Percentiles rank a stretch among this genome's conserved stretches.
Conservation (phyloP, 2,797 vertebrate genomes). For the Strix occidentalis region DNA sequence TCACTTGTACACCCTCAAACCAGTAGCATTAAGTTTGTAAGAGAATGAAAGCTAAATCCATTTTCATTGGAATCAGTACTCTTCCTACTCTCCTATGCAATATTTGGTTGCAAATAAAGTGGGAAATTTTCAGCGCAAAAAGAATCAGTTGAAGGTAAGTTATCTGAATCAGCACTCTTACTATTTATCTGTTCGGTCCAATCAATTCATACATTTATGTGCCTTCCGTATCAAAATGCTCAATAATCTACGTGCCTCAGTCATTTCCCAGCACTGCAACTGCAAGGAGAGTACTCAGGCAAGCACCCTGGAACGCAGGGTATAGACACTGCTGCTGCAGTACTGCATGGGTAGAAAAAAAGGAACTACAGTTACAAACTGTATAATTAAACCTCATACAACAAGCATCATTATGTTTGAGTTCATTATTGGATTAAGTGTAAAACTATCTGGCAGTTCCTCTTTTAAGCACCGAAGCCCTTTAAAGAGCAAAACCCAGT, state of each 20-base stretch:
- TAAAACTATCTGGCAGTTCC: not conserved
- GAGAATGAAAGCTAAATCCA: not conserved
- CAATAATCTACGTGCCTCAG: not conserved
- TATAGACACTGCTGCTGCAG: not conserved
- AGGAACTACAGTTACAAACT: not conserved
- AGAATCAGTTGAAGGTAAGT: not conserved
- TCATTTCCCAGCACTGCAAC: not conserved
- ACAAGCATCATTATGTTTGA: not conserved
- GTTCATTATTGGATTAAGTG: not conserved
- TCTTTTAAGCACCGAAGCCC: not conserved
- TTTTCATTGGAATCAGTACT: not conserved
- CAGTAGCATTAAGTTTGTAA: not conserved
- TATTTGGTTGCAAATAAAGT: not conserved
- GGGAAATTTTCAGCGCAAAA: not conserved
- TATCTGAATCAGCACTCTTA: not conserved
- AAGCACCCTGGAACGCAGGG: not conserved
- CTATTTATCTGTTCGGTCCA: not conserved
- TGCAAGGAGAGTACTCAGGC: not conserved
- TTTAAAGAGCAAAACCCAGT: not conserved
- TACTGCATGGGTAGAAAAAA: no score
- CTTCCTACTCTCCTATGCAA: not conserved
- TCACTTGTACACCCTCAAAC: not conserved
- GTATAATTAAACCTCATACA: not conserved
- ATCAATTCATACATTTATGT: not conserved
- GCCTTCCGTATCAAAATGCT: not conserved